phyloP scores from a whole-genome alignment of 2,888 invertebrate genomes.

The Tryphoninae sp. region DNA sequence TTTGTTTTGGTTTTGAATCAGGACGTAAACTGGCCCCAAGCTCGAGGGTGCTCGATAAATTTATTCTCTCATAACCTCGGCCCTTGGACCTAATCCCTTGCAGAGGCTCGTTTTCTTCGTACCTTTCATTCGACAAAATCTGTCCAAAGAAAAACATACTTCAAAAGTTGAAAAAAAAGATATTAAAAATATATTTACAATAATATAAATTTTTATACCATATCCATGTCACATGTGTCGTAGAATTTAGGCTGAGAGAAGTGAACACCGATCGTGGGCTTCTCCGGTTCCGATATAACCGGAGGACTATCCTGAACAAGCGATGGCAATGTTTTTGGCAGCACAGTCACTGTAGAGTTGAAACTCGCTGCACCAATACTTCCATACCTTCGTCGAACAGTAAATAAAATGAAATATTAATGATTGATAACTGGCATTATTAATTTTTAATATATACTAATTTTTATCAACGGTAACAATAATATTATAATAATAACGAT shows the following conservation, averaged over 20 bases:
- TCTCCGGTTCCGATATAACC: slow-evolving; percentile 57
- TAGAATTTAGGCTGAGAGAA: slow-evolving; percentile 68
- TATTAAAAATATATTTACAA: too few species aligned
- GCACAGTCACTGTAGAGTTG: slow-evolving; percentile 65
- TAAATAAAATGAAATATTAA: too few species aligned
- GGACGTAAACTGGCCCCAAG: slow-evolving; percentile 7
- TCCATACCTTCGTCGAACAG: slow-evolving; percentile 67
- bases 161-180: slow-evolving; percentile 11
- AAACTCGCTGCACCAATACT: slow-evolving; percentile 67
- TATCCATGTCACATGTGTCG: slow-evolving; percentile 68
- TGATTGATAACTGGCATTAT: too few species aligned
- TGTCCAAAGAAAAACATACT: slow-evolving; percentile 30
- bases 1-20: slow-evolving; percentile 78
- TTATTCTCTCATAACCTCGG: slow-evolving; percentile 45
- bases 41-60: slow-evolving; percentile 42
- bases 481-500: too few species aligned
- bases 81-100: slow-evolving; percentile 46
- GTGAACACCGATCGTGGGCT: slow-evolving; percentile 31
- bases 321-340: slow-evolving; percentile 69
- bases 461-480: too few species aligned
- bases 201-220: slow-evolving; percentile 65
- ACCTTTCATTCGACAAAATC: slow-evolving; percentile 61
- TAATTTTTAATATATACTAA: too few species aligned
- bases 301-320: slow-evolving; percentile 61
- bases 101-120: slow-evolving; percentile 48